phyloP scores from a whole-genome alignment of 2,888 invertebrate species.

The Drosophila lutescens region DNA sequence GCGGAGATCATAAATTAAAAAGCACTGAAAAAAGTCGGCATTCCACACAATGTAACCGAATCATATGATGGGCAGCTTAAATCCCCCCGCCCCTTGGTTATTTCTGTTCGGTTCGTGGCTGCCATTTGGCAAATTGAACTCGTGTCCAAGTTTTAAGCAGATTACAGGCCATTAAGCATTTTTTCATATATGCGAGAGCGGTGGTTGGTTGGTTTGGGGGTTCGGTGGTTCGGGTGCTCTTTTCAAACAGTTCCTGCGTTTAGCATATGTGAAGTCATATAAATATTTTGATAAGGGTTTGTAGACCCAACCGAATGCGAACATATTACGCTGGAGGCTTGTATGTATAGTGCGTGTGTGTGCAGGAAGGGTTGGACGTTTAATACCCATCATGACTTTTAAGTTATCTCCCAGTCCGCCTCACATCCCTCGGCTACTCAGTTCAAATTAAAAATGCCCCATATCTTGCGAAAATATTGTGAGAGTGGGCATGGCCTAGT shows the following conservation, averaged over 20 bases:
- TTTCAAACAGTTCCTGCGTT: slow-evolving; percentile 61
- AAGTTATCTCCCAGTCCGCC: slow-evolving; percentile 64
- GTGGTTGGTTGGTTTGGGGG: neutral
- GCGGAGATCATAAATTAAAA: slow-evolving; percentile 67
- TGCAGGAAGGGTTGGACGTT: slow-evolving; percentile 55
- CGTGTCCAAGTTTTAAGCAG: slow-evolving; percentile 81
- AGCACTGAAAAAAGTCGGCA: slow-evolving; percentile 10
- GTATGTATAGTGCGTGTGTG: slow-evolving; percentile 15
- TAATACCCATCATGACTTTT: slow-evolving; percentile 80
- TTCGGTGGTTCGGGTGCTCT: slow-evolving; percentile 11
- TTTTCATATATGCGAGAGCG: slow-evolving; percentile 44
- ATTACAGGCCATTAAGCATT: slow-evolving; percentile 73
- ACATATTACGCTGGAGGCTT: slow-evolving; percentile 56
- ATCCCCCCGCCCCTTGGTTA: slow-evolving; percentile 27
- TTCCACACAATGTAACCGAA: slow-evolving; percentile 36
- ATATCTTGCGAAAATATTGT: slow-evolving; percentile 19
- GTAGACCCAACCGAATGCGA: slow-evolving; percentile 57
- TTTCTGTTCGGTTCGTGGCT: slow-evolving; percentile 28
- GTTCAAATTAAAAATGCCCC: slow-evolving; percentile 62
- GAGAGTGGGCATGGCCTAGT: slow-evolving; percentile 16
- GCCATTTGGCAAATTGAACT: slow-evolving; percentile 78
- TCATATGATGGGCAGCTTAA: slow-evolving; percentile 51
- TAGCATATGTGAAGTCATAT: slow-evolving; percentile 76
- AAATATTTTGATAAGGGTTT: slow-evolving; percentile 82
- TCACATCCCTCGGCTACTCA: slow-evolving; percentile 10